Base-by-base conservation (phyloP, 2,113 vertebrate species). In the Tachuris rubrigastra region DNA sequence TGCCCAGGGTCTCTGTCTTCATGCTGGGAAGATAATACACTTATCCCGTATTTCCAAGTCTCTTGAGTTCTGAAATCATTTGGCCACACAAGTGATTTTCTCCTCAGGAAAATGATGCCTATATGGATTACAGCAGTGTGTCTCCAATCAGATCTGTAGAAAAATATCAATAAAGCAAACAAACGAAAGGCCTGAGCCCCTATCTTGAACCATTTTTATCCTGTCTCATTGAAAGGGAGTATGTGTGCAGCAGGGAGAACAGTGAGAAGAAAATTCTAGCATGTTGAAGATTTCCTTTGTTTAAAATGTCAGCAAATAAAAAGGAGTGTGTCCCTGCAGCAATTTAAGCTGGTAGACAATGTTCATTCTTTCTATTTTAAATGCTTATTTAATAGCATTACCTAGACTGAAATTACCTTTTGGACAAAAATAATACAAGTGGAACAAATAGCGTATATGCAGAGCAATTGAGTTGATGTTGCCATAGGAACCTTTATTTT, bases 401-500 rank as follows among this genome's bases (percentile, higher is more conserved):
- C 25, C 23, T 50, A 83, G 66, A 24, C 42, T 69, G 44, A 94
- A 91, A 94, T 85, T 89, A 94, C 72, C 87, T 87, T 91, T 91
- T 66, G 82, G 85, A 88, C 75, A 92, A 93, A 96, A 88, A 93
- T 88, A 95, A 92, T 93, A 49, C 42, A 71, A 92, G 80, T 95
- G 88, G 88, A 97, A 95, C 92, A 78, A 93, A 94, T 62, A 83
- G 68, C 59, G 90, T 86, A 30, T 93, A 73, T 75, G 50, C 44
- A 75, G 83, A 90, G 88, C 79, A 87, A 68, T 90, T 87, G 76
- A 93, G 60, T 87, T 93, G 84, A 66, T 81, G 95, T 97, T 97
- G 73, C 92, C 77, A 93, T 95, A 87, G 95, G 80, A 97, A 96
- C 96, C 86, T 95, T 94, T 88, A 25, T 95, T 60, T 96, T 95